A percentile compares a stretch with the other conserved stretches of the same genome.
These are phyloP conservation scores for Psephotus haematonotus DNA, from an alignment of 2,113 vertebrate genomes.

Conservation along the genomic window DNA sequence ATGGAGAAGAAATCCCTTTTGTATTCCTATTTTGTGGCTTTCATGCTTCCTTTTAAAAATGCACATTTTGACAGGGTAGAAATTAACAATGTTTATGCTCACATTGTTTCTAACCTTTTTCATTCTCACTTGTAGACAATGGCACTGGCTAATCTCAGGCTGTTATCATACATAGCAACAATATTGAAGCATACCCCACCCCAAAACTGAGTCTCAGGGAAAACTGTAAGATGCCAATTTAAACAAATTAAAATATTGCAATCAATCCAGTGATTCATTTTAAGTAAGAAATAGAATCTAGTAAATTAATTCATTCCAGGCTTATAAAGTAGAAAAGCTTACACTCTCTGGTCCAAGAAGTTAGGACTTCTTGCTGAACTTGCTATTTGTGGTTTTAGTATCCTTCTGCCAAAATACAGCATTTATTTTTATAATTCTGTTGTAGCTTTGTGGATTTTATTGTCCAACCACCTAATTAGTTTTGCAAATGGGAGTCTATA, in stretches of 20 bases:
- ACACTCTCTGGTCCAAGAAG: background rate
- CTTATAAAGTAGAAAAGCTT: background rate
- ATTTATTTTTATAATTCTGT: background rate
- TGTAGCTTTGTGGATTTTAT: background rate
- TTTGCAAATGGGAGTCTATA: background rate
- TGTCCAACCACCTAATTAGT: background rate
- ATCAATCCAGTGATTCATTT: background rate
- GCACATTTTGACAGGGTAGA: background rate
- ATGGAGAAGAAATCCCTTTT: background rate
- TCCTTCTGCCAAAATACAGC: background rate
- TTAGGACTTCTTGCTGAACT: background rate
- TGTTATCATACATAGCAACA: background rate
- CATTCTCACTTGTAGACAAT: background rate
- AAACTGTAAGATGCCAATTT: background rate
- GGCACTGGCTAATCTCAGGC: background rate
- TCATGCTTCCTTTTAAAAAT: background rate
- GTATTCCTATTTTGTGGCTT: background rate
- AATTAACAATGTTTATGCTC: background rate
- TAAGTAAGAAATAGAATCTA: background rate
- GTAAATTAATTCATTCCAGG: background rate
- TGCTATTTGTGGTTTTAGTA: background rate
- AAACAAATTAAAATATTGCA: background rate
- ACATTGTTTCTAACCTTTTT: background rate
- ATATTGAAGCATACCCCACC: background rate
- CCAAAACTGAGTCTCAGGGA: background rate